Percentiles rank a stretch among this genome's conserved stretches.
These are phyloP conservation scores for Zhuqinia jingwanae DNA, from an alignment of 2,888 invertebrate species.

Conservation along the genomic window DNA sequence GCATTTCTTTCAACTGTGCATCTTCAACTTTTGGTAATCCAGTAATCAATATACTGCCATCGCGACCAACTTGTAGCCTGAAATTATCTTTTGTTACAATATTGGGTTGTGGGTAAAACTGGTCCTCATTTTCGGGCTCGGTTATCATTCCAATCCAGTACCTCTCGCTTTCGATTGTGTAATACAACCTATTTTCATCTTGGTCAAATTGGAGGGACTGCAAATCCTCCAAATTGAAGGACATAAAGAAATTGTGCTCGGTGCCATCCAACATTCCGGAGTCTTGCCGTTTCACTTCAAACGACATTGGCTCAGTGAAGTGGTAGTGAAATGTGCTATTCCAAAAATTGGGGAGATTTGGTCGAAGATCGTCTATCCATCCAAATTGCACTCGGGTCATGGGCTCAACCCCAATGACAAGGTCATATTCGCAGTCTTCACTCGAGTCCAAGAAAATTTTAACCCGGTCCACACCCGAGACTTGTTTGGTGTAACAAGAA, in stretches of 20 bases:
- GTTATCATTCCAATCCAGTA: slow-evolving; percentile 1
- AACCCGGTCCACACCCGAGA: neutral
- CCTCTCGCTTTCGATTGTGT: neutral
- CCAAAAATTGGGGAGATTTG: neutral
- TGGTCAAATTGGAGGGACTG: neutral
- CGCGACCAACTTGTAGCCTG: neutral
- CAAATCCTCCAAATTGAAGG: neutral
- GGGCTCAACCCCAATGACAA: neutral
- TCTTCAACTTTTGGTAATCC: too few species aligned
- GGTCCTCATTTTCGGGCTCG: neutral
- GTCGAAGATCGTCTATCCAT: neutral
- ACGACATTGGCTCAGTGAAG: neutral
- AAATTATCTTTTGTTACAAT: slow-evolving; percentile 36
- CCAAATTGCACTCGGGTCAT: neutral
- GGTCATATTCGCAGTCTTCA: neutral
- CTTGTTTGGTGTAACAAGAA: neutral
- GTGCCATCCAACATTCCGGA: neutral
- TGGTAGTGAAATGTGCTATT: neutral
- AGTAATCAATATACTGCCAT: neutral
- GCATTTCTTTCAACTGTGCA: neutral
- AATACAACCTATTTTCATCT: neutral
- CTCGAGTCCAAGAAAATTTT: neutral
- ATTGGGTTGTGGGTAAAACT: slow-evolving; percentile 46
- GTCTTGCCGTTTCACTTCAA: neutral
- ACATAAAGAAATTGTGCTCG: neutral